These are phyloP conservation scores for Pelodytes ibericus DNA, from an alignment of 2,797 vertebrate species.

Conservation along the genomic window DNA sequence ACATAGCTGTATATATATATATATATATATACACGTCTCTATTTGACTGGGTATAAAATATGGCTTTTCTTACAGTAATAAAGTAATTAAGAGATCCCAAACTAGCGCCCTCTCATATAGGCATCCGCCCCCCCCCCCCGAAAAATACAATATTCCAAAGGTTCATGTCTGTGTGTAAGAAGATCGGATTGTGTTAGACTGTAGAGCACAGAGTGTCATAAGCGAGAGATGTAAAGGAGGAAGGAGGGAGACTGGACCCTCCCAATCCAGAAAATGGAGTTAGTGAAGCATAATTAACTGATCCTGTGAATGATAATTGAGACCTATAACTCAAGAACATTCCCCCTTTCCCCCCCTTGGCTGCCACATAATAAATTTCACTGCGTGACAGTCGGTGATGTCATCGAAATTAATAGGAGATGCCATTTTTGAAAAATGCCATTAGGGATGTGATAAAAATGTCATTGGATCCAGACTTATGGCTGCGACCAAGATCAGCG, in stretches of 20 bases:
- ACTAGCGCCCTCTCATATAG: no score
- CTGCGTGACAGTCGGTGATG: conserved; percentile 46
- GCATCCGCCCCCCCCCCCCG: no score
- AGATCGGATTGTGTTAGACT: no score
- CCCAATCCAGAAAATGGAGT: conserved; percentile 38
- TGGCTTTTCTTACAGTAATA: no score
- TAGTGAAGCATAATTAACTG: conserved; percentile 52
- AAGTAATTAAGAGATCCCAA: no score
- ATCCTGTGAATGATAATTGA: conserved; percentile 48
- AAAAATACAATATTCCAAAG: no score
- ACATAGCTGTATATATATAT: no score
- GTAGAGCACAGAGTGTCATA: no score
- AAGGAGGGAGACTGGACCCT: conserved; percentile 24
- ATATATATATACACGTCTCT: no score
- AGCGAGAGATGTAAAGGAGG: conserved; percentile 21
- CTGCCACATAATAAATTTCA: conserved; percentile 46
- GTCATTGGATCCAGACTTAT: conserved; percentile 44
- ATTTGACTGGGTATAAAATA: no score
- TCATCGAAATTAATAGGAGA: conserved; percentile 55
- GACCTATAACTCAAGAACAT: conserved; percentile 48
- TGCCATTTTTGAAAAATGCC: conserved; percentile 54
- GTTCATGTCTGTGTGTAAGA: no score
- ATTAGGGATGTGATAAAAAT: conserved; percentile 47
- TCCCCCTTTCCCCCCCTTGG: no score
- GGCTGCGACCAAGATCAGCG: conserved; percentile 34